These are phyloP conservation scores for Abscondita cerata DNA, from an alignment of 2,888 invertebrate species.

Conservation along the genomic window DNA sequence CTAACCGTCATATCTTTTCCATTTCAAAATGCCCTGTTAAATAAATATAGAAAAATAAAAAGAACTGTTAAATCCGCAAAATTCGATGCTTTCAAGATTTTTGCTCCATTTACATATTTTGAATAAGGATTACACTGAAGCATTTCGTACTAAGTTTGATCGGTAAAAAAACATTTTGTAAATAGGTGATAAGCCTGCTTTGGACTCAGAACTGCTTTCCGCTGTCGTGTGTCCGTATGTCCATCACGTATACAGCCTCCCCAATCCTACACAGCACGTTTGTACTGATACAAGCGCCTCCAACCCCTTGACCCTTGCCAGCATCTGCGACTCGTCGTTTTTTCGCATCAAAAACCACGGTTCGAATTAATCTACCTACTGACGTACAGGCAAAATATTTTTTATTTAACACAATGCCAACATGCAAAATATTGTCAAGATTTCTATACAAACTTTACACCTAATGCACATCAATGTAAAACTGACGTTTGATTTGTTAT, in stretches of 20 bases:
- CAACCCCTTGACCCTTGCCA: slow-evolving; percentile 43
- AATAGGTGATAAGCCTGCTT: slow-evolving; percentile 49
- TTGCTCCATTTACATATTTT: slow-evolving; percentile 24
- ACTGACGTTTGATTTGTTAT: not conserved
- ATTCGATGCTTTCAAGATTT: slow-evolving; percentile 9
- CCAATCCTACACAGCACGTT: slow-evolving; percentile 44
- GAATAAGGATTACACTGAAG: slow-evolving; percentile 24
- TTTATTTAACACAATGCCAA: too few species aligned
- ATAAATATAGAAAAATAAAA: slow-evolving; percentile 2
- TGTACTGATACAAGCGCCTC: slow-evolving; percentile 51
- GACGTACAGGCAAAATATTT: too few species aligned
- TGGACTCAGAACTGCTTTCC: slow-evolving; percentile 48
- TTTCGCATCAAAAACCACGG: slow-evolving; percentile 18
- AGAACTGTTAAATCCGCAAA: not conserved
- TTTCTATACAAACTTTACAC: not conserved
- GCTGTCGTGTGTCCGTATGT: slow-evolving; percentile 54
- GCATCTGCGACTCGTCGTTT: slow-evolving; percentile 37
- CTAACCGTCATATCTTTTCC: not conserved
- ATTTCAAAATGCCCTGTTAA: not conserved
- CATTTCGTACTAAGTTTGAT: slow-evolving; percentile 45
- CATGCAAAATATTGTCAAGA: not conserved
- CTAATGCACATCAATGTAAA: too few species aligned
- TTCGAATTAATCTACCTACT: too few species aligned
- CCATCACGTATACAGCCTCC: slow-evolving; percentile 53
- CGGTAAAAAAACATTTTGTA: slow-evolving; percentile 44